Percentiles rank a stretch among this genome's conserved stretches.
Evolutionary conservation across 2,113 vertebrate genomes (phyloP).

Genomic region (Protomyctophum bolini): DNA sequence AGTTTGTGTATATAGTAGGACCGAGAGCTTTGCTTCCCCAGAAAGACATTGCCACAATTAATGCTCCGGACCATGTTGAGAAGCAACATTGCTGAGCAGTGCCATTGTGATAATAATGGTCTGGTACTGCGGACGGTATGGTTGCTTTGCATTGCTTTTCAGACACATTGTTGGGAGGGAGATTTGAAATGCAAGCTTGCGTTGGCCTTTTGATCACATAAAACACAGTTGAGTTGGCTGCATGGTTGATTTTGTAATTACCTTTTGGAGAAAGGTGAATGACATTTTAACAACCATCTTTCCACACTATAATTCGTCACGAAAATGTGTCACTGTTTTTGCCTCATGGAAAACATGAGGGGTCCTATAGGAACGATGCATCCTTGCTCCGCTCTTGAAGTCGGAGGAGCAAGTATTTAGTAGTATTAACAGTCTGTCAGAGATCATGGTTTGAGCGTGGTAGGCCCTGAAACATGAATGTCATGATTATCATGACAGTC

Average conservation of each 20-base stretch:
- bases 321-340: conserved; percentile 28
- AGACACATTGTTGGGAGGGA: conserved; percentile 71
- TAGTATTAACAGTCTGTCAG: conserved; percentile 8
- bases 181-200: conserved; percentile 67
- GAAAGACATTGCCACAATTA: conserved; percentile 43
- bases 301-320: conserved; percentile 43
- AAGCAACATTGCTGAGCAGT: conserved; percentile 35
- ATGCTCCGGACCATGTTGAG: conserved; percentile 35
- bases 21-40: conserved; percentile 48
- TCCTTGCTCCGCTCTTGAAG: conserved; percentile 20
- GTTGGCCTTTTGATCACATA: conserved; percentile 67
- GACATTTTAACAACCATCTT: conserved; percentile 63
- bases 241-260: conserved; percentile 64
- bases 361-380: not conserved
- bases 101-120: conserved; percentile 41
- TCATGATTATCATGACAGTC: too few species aligned
- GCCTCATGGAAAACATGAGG: not conserved
- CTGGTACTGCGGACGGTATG: conserved; percentile 8
- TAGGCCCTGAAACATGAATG: too few species aligned
- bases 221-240: conserved; percentile 51
- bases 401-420: conserved; percentile 21
- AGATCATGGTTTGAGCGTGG: not conserved
- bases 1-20: conserved; percentile 70
- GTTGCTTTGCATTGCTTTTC: conserved; percentile 76
- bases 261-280: conserved; percentile 64